phyloP scores from a whole-genome alignment of 2,113 vertebrate genomes.

The Dicrurus megarhynchus region DNA sequence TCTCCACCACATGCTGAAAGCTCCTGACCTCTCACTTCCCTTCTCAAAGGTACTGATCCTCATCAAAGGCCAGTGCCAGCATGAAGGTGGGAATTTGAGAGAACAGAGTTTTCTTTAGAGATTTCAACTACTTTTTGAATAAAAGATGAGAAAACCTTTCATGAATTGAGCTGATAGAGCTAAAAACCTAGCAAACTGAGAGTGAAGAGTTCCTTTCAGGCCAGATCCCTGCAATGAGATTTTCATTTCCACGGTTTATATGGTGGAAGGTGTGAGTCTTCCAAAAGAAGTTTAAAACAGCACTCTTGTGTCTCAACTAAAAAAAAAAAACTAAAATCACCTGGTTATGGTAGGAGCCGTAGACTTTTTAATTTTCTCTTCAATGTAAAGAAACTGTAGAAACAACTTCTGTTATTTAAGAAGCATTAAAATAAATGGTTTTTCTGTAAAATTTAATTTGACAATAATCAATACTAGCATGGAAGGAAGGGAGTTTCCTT shows the following conservation, averaged over 20 bases:
- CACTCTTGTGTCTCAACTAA: neutral
- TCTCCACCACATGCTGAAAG: slow-evolving; percentile 45
- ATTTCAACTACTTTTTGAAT: slow-evolving; percentile 62
- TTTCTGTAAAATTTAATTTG: neutral
- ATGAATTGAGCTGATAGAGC: slow-evolving; percentile 57
- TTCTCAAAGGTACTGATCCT: slow-evolving; percentile 50
- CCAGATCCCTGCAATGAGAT: neutral
- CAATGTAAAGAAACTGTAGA: neutral
- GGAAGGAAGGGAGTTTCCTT: neutral
- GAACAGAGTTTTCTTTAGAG: slow-evolving; percentile 23
- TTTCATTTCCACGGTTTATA: neutral
- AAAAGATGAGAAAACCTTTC: slow-evolving; percentile 66
- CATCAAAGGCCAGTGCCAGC: slow-evolving; percentile 56
- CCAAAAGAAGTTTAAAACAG: neutral
- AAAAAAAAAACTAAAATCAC: neutral
- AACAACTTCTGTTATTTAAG: neutral
- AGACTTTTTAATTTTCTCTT: neutral
- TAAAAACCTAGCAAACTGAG: slow-evolving; percentile 27
- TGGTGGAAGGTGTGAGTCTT: neutral
- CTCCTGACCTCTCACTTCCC: slow-evolving; percentile 51
- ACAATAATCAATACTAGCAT: neutral
- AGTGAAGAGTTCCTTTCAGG: slow-evolving; percentile 11
- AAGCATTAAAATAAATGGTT: neutral
- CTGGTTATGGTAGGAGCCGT: neutral
- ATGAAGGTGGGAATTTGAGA: slow-evolving; percentile 47